phyloP scores from a whole-genome alignment of 1,140 invertebrate species.

The Bombus haemorrhoidalis region DNA sequence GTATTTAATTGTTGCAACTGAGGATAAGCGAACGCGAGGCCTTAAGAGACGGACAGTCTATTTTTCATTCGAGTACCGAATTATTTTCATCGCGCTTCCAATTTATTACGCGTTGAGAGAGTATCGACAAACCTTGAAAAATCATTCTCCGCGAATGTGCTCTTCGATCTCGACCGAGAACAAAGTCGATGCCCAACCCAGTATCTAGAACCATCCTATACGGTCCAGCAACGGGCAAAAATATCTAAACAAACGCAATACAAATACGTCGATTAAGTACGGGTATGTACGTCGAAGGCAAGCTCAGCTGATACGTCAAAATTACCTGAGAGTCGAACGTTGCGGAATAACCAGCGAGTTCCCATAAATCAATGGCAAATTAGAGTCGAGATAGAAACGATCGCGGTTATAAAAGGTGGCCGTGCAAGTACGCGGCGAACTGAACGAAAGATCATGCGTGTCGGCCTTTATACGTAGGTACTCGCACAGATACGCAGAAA shows the following conservation, averaged over 20 bases:
- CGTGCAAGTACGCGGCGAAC: background rate
- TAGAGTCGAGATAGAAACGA: slow-evolving; percentile 30
- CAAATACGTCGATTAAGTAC: background rate
- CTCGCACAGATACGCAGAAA: background rate
- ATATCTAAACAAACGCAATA: background rate
- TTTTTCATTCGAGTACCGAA: too few relatives aligned
- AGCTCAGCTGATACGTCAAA: background rate
- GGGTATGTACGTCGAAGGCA: background rate
- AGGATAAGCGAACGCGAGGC: too few relatives aligned
- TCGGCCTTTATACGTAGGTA: background rate
- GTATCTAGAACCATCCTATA: too few relatives aligned
- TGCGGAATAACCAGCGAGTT: background rate
- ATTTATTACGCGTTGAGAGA: background rate
- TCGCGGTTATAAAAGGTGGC: background rate
- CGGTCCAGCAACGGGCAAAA: background rate
- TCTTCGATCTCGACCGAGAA: background rate
- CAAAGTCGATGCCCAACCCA: background rate
- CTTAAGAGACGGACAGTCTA: too few relatives aligned
- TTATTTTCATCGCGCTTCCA: too few relatives aligned
- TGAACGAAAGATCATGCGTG: slow-evolving; percentile 29
- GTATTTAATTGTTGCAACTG: too few relatives aligned
- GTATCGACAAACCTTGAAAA: background rate
- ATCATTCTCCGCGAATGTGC: background rate
- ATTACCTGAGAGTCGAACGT: background rate
- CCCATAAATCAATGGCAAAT: slow-evolving; percentile 44